phyloP scores from a whole-genome alignment of 2,797 vertebrate species.

The Lepilemur ruficaudatus region DNA sequence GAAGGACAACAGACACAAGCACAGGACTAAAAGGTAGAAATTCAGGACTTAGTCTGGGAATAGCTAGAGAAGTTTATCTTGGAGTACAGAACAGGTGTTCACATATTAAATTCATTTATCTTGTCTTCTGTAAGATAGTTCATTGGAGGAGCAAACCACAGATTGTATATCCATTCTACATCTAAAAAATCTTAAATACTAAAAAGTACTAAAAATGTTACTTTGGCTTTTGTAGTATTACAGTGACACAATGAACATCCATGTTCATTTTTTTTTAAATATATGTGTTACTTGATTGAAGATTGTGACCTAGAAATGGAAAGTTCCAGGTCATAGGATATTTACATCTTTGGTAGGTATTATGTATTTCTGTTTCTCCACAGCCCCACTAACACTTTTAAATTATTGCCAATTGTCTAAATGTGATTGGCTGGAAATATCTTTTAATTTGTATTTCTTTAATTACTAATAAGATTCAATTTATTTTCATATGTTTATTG shows the following conservation, averaged over 20 bases:
- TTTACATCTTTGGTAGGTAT: not conserved
- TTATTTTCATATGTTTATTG: not conserved
- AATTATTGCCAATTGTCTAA: not conserved
- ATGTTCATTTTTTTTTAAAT: not conserved
- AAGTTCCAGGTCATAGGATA: not conserved
- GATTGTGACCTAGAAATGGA: not conserved
- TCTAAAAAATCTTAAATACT: not conserved
- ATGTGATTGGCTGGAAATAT: not conserved
- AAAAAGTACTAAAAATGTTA: not conserved
- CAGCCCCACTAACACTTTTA: not conserved
- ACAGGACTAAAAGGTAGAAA: not conserved
- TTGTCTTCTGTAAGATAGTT: not conserved
- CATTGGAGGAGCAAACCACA: not conserved
- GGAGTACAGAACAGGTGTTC: not conserved
- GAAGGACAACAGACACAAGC: not conserved
- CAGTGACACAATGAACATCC: not conserved
- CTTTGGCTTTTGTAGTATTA: not conserved
- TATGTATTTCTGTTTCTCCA: not conserved
- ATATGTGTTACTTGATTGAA: not conserved
- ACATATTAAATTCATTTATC: not conserved
- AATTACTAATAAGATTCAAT: not conserved
- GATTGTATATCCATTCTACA: not conserved
- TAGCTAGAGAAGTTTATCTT: not conserved
- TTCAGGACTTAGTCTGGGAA: not conserved
- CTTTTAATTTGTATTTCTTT: slow-evolving; percentile 16